Evolutionary conservation across 1,140 invertebrate genomes (phyloP), one percentile per base, ranked within the genome.

Genomic region (Armadillidium nasatum): DNA sequence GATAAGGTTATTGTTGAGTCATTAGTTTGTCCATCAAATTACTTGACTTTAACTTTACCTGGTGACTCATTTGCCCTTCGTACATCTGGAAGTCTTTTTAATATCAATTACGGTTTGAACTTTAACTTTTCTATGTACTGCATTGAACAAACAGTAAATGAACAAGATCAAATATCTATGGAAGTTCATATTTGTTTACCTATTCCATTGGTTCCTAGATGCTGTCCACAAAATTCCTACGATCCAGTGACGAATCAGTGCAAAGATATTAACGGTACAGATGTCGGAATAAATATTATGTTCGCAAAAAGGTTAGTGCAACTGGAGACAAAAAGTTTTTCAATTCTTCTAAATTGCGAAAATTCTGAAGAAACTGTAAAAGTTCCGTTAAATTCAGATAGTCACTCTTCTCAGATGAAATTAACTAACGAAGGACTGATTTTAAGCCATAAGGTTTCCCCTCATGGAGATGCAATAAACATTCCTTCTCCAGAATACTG

Each of bases 401-500:
- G 50, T 60, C 4, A 60, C 11, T 15, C 50, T 2, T 13, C 50
- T 60, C 50, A 60, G 50, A 13, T 60, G 19, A 60, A 60, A 60
- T 7, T 60, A 60, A 4, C 50, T 13, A 60, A 60, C 19, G 50
- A 60, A 60, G 50, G 50, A 3, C 7, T 60, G 7, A 60, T 60
- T 60, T 60, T 60, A 60, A 19, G 3, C 7, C 50, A 60, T 19
- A 60, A 19, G 19, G 11, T 60, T 60, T 60, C 50, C 11, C 2
- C 7, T 60, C 0, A 1, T 15, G 50, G 50, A 13, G 19, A 19
- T 60, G 50, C 19, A 19, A 2, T 19, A 13, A 15, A 60, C 50
- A 60, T 60, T 60, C 50, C 50, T 15, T 60, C 50, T 60, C 50
- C 50, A 15, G 50, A 60, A 60, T 60, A 60, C 7, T 60, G 50